phyloP scores from a whole-genome alignment of 2,888 invertebrate species.

The Microctonus hyperodae region DNA sequence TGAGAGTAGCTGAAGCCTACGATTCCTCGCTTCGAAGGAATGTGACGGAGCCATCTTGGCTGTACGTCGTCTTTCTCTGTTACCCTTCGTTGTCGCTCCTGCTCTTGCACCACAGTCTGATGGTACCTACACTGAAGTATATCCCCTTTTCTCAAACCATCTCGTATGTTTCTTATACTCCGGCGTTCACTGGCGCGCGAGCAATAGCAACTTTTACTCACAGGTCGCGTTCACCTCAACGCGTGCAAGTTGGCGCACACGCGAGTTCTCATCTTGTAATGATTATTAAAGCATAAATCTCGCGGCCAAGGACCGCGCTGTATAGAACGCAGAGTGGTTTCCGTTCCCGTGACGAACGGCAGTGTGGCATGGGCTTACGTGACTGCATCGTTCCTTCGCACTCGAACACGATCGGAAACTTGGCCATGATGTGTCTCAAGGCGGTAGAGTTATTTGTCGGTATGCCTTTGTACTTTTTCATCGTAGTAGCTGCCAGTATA shows the following conservation, averaged over 20 bases:
- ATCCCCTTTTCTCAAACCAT: not conserved
- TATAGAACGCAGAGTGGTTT: constrained; percentile 27
- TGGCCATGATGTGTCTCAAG: constrained; percentile 28
- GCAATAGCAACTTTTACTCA: constrained; percentile 3
- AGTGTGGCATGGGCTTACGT: constrained; percentile 29
- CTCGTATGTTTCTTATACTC: not conserved
- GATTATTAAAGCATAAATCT: constrained; percentile 36
- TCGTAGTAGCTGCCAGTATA: constrained; percentile 2
- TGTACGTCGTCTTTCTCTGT: constrained; percentile 37
- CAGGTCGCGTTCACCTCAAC: constrained; percentile 11
- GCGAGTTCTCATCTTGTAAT: constrained; percentile 32
- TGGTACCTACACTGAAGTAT: constrained; percentile 6
- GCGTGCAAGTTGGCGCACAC: constrained; percentile 27
- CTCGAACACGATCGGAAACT: constrained; percentile 34
- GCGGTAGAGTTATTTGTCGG: constrained; percentile 34
- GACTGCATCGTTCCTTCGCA: constrained; percentile 30
- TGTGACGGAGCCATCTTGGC: constrained; percentile 60
- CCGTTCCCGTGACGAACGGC: constrained; percentile 32
- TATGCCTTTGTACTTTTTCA: constrained; percentile 28
- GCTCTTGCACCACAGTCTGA: not conserved
- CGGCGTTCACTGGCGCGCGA: not conserved
- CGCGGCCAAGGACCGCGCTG: constrained; percentile 30
- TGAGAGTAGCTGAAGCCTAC: constrained; percentile 33
- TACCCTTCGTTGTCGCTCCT: constrained; percentile 31
- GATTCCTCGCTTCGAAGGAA: constrained; percentile 50